These are phyloP conservation scores for Tipula unca DNA, from an alignment of 2,888 invertebrate species.

Conservation along the genomic window DNA sequence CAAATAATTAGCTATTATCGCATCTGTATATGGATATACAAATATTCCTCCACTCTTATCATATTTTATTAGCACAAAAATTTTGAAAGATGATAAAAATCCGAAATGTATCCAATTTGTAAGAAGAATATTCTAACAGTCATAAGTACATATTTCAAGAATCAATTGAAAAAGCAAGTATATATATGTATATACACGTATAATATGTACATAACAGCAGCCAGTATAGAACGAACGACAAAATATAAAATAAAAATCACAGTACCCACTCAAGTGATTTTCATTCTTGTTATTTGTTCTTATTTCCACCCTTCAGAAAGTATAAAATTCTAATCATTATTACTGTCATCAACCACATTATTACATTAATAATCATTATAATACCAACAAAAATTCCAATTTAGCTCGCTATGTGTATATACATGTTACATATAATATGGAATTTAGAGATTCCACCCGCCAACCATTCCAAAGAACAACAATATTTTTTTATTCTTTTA, in stretches of 20 bases:
- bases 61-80: not conserved
- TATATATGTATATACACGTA: too few relatives aligned
- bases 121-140: not conserved
- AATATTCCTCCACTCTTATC: not conserved
- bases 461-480: not conserved
- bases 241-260: not conserved
- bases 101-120: not conserved
- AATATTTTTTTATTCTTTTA: not conserved
- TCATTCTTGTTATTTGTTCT: not conserved
- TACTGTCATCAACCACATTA: conserved; percentile 8
- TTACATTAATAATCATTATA: conserved; percentile 14
- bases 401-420: not conserved
- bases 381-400: not conserved
- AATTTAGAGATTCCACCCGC: not conserved
- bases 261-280: not conserved
- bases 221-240: not conserved
- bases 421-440: not conserved
- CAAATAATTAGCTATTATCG: not conserved
- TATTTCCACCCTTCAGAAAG: not conserved
- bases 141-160: not conserved
- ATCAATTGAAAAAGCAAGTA: not conserved
- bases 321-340: conserved; percentile 14
- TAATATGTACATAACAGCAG: not conserved
- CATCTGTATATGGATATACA: not conserved
- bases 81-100: not conserved